Evolutionary conservation across 2,113 vertebrate species (phyloP).

Genomic region (Saimiri boliviensis): DNA sequence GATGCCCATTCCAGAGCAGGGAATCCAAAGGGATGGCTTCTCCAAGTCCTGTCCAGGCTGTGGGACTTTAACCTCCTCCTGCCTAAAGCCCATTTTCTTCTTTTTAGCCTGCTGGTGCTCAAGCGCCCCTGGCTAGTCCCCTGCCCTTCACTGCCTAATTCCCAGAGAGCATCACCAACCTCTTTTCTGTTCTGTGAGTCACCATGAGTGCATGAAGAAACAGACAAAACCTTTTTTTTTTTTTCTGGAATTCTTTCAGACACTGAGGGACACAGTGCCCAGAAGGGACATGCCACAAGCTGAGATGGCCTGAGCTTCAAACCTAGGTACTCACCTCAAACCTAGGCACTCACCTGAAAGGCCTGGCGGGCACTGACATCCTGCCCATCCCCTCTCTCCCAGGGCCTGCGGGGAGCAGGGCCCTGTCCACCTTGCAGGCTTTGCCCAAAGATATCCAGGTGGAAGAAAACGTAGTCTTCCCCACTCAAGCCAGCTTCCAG

Average conservation of each 20-base stretch:
- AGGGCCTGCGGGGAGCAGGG: slow-evolving; percentile 83
- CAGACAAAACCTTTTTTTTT: neutral
- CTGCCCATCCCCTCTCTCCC: slow-evolving; percentile 87
- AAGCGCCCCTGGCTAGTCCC: rapidly evolving
- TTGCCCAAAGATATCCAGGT: slow-evolving; percentile 92
- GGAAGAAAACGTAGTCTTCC: slow-evolving; percentile 93
- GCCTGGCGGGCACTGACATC: slow-evolving; percentile 87
- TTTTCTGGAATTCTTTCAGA: neutral
- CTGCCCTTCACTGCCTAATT: neutral
- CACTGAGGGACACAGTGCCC: neutral
- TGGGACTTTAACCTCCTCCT: neutral
- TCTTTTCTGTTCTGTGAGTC: neutral
- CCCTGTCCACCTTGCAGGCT: slow-evolving; percentile 83
- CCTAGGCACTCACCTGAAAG: slow-evolving; percentile 87
- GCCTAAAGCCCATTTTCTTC: neutral
- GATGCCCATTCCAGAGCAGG: neutral
- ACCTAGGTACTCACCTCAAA: slow-evolving; percentile 80
- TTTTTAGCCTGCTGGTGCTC: neutral
- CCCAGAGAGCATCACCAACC: neutral
- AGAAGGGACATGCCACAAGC: neutral
- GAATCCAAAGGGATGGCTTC: neutral
- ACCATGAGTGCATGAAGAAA: too few species aligned
- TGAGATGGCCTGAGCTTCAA: neutral
- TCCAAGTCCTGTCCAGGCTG: neutral
- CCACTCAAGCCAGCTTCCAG: slow-evolving; percentile 83